Conservation (phyloP, 2,888 invertebrate genomes). For the Synanthedon vespiformis region DNA sequence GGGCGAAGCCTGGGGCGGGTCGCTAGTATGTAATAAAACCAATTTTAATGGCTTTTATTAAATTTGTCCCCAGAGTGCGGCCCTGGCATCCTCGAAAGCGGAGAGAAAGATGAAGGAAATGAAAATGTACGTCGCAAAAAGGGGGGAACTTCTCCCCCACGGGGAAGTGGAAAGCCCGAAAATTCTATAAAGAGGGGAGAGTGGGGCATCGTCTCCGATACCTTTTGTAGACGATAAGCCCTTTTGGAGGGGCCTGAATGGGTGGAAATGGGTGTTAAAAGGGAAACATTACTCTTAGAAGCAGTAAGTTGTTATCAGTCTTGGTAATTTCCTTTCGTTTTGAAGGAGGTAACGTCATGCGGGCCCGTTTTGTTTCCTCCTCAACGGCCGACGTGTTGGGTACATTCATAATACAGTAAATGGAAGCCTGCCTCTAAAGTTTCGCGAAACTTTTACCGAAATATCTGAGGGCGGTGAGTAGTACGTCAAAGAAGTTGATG, state of each 20-base stretch:
- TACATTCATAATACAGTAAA: no score
- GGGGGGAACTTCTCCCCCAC: conserved; percentile 34
- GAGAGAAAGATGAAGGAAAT: conserved; percentile 72
- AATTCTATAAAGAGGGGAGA: conserved; percentile 64
- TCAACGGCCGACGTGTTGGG: neutral
- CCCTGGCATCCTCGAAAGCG: conserved; percentile 46
- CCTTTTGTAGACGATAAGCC: conserved; percentile 64
- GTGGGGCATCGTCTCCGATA: conserved; percentile 33
- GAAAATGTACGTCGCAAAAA: conserved; percentile 70
- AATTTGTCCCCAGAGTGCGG: conserved; percentile 21
- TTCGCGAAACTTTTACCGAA: no score
- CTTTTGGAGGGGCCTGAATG: conserved; percentile 19
- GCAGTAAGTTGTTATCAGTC: conserved; percentile 54
- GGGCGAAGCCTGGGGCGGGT: no score
- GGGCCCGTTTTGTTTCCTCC: conserved; percentile 4
- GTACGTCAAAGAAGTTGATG: no score
- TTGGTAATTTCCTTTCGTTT: conserved; percentile 52
- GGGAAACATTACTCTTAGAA: conserved; percentile 60
- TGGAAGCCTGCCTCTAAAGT: no score
- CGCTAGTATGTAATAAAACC: no score
- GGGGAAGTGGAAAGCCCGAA: conserved; percentile 42
- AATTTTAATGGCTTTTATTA: neutral
- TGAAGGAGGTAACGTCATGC: conserved; percentile 29
- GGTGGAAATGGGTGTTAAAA: conserved; percentile 14
- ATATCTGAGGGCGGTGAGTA: no score